Evolutionary conservation across 2,888 invertebrate genomes (phyloP), one percentile per base, ranked within the genome.

Genomic region (Lamellibrachia columna): DNA sequence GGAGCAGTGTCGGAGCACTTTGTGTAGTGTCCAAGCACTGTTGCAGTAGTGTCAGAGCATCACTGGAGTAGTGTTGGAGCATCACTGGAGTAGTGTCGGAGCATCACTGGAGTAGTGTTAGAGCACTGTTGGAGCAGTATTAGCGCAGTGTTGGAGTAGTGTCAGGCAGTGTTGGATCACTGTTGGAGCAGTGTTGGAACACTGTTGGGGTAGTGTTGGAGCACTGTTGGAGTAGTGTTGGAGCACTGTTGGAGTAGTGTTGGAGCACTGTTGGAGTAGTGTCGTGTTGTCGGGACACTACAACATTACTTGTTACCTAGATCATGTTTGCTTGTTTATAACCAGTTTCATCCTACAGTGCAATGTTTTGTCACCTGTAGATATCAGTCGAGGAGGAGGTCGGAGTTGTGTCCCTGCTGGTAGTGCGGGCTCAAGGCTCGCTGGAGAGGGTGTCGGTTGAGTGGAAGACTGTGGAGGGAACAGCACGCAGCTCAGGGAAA

Each of bases 401-500:
- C 8, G 95, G 95, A 7, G 90, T 94, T n/a, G 95, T 95, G 6
- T 93, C 94, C 28, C 94, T 96, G 40, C 92, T 95, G 92, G 96
- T 96, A 92, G 96, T 95, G 90, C 93, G 96, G 93, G 95, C 96
- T 52, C 96, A 95, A 93, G 96, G 96, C 3, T 93, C 94, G 11
- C 93, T 95, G 40, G 96, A 96, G n/a, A 92, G 93, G 60, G 95
- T 96, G 52, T 94, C 95, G 53, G 96, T 95, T 40, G 96, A 96
- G 93, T 96, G 96, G 96, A 94, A 95, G 92, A 96, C 96, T 7
- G 93, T 94, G 52, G 96, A 96, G 93, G 95, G 95, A 28, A 96
- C 96, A 90, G 96, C 96, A 52, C 94, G 93, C 90, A 96, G 96
- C 93, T 93, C 94, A 22, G 96, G 95, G 11, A 95, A 95, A 93